phyloP scores from a whole-genome alignment of 2,888 invertebrate genomes.

The Drosophila colorata region DNA sequence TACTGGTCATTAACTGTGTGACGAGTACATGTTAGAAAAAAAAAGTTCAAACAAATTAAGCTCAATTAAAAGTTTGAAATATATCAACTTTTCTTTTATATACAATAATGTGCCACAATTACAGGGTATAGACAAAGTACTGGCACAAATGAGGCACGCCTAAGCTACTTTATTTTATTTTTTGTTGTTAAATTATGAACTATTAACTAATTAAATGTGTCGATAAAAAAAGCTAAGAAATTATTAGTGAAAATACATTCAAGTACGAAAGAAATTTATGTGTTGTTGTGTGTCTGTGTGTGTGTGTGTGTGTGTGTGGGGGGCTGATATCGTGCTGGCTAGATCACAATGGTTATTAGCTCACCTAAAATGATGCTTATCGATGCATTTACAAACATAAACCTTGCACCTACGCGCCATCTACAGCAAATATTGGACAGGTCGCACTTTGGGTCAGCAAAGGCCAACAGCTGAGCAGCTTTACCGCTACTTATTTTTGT shows the following conservation, averaged over 20 bases:
- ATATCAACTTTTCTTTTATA: neutral
- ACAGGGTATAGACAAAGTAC: neutral
- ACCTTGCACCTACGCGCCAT: constrained; percentile 57
- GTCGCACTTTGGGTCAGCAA: constrained; percentile 53
- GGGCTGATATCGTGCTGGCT: neutral
- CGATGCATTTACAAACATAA: constrained; percentile 60
- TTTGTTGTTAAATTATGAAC: too few relatives aligned
- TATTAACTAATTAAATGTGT: neutral
- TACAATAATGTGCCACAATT: neutral
- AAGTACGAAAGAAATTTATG: neutral
- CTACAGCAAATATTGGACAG: constrained; percentile 62
- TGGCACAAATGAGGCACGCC: neutral
- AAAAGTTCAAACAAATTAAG: neutral
- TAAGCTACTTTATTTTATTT: neutral
- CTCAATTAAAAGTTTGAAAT: neutral
- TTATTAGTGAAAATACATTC: constrained; percentile 1
- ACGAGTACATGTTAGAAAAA: too few relatives aligned
- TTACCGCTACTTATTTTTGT: neutral
- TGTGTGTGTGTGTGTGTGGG: too few relatives aligned
- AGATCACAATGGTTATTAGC: constrained; percentile 43
- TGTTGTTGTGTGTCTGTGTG: neutral
- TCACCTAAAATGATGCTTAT: constrained; percentile 53
- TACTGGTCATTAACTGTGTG: too few relatives aligned
- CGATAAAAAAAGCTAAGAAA: neutral
- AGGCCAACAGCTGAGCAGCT: constrained; percentile 38